Base-by-base conservation (phyloP, 2,888 invertebrate species). In the Folsomia candida region DNA sequence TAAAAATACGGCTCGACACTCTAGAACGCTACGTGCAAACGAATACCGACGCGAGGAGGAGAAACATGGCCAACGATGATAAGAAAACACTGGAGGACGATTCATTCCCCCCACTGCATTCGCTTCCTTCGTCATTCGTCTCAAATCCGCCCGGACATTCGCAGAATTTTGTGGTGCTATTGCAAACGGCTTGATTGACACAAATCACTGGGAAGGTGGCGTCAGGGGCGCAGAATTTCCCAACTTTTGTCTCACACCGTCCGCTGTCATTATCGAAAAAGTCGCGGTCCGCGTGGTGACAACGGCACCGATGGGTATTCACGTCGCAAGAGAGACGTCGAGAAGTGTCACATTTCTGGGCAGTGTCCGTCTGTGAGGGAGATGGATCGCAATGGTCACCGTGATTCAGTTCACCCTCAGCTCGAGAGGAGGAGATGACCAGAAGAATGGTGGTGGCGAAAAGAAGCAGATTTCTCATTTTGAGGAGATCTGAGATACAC, bases 251-350 rank as follows among this genome's bases (percentile, higher is more conserved):
- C 62, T 76, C 76, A 51, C 76, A 76, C 18, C 74, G 28, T 60
- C 66, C 68, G 27, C 28, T 37, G 4, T 62, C 29, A 9, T 29
- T 22, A 54, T 74, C 69, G 63, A 65, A 74, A 3, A 68, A 24
- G 51, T 76, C 76, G 9, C 76, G 37, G 11, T 67, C 69, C 57
- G 62, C 76, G 58, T 76, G 76, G 63, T 76, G 76, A 62, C 76
- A 76, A 51, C 59, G 66, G 25, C 76, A 76, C 0, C 51, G 58
- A n/a, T 37, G 51, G 1, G 25, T 29, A 22, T 57, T 71, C 25
- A 61, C 58, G 51, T 72, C 69, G 54, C 76, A 76, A 26, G 74
- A 74, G 22, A 76, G 72, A 3, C 76, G 64, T 51, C 69, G 74
- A 0, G 69, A 61, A 20, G 65, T 59, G 65, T 76, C 74, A 71